These are phyloP conservation scores for Corvus hawaiiensis DNA, from an alignment of 2,113 vertebrate species.

Conservation along the genomic window DNA sequence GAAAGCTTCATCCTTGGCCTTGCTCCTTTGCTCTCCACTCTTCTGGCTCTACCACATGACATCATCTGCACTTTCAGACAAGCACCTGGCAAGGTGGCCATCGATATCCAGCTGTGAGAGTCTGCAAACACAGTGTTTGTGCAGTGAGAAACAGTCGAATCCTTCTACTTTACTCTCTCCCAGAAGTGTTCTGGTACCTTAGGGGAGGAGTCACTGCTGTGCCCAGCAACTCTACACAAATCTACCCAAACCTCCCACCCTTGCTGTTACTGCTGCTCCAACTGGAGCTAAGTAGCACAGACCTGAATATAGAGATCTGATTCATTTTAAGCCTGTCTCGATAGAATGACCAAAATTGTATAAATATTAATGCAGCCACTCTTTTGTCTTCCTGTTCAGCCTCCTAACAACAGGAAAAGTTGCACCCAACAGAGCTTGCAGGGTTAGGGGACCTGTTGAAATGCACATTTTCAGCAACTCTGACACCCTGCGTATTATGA, in stretches of 20 bases:
- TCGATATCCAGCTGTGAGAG: constrained; percentile 83
- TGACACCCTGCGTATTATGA: background rate
- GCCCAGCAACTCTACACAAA: background rate
- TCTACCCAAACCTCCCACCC: background rate
- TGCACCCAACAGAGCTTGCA: too few species aligned
- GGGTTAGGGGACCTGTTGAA: background rate
- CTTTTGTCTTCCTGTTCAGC: background rate
- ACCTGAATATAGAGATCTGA: background rate
- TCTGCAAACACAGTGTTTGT: constrained; percentile 58
- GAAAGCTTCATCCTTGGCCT: background rate
- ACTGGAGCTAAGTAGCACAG: background rate
- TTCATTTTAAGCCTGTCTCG: background rate
- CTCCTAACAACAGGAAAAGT: background rate
- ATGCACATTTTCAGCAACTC: background rate
- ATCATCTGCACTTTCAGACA: constrained; percentile 84
- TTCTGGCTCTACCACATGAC: constrained; percentile 76
- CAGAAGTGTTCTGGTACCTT: background rate
- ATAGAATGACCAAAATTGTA: background rate
- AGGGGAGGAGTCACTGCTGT: background rate
- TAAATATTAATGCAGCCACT: background rate
- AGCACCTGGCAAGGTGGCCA: constrained; percentile 85
- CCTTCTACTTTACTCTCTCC: background rate
- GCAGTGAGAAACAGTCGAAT: background rate
- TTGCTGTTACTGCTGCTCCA: background rate
- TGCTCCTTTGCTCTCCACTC: background rate